phyloP scores from a whole-genome alignment of 2,113 vertebrate species.

The Albula glossodonta region DNA sequence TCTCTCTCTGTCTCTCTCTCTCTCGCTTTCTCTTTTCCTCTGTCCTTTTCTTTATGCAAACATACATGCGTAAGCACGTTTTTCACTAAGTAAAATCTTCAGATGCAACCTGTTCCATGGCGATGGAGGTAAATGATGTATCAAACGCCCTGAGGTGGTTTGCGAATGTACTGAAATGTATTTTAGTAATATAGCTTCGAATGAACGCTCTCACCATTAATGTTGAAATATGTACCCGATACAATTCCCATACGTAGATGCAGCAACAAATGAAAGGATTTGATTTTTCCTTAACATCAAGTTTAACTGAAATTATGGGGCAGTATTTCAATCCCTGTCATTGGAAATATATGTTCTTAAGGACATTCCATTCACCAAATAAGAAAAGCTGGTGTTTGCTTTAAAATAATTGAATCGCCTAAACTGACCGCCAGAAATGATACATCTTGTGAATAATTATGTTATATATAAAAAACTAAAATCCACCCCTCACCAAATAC shows the following conservation, averaged over 20 bases:
- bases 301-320: neutral
- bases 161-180: slow-evolving; percentile 11
- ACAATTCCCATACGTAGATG: neutral
- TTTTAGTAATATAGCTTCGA: slow-evolving; percentile 18
- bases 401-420: too few species aligned
- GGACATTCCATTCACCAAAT: too few species aligned
- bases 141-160: slow-evolving; percentile 21
- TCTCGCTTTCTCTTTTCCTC: neutral
- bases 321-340: too few species aligned
- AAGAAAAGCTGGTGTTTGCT: too few species aligned
- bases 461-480: too few species aligned
- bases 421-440: too few species aligned
- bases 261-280: neutral
- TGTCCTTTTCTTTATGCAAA: neutral
- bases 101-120: slow-evolving; percentile 3
- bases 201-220: slow-evolving; percentile 14
- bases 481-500: too few species aligned
- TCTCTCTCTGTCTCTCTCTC: too few species aligned
- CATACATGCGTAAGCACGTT: neutral
- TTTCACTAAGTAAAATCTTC: neutral
- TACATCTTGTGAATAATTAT: too few species aligned
- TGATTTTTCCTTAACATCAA: slow-evolving; percentile 5
- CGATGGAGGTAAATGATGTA: slow-evolving; percentile 25
- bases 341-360: too few species aligned
- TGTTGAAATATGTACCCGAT: slow-evolving; percentile 22